Percentiles rank a stretch among this genome's conserved stretches.
Evolutionary conservation across 2,113 vertebrate species (phyloP).

Genomic region (Hydrolagus affinis): DNA sequence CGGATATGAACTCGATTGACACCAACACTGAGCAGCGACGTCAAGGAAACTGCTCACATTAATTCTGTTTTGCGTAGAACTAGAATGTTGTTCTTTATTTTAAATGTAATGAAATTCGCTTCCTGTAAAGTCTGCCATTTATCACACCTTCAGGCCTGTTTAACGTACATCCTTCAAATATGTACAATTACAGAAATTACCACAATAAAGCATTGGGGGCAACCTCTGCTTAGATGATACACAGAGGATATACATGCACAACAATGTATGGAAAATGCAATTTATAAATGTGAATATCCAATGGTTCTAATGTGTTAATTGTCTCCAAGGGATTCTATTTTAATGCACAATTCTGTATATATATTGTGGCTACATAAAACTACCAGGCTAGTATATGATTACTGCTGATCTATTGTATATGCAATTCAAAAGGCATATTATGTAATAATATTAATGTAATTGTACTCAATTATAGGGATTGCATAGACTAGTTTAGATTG

Average conservation of each 20-base stretch:
- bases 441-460: too few species aligned
- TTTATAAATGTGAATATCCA: constrained; percentile 2
- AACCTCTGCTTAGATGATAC: neutral
- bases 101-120: neutral
- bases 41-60: neutral
- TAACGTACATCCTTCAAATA: neutral
- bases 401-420: too few species aligned
- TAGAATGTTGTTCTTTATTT: neutral
- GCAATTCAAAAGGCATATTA: too few species aligned
- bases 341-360: too few species aligned
- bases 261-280: neutral
- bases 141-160: neutral
- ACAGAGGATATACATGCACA: too few species aligned
- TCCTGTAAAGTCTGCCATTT: neutral
- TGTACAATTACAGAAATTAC: neutral
- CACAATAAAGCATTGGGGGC: neutral
- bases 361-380: too few species aligned
- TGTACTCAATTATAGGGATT: too few species aligned
- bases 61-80: neutral
- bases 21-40: neutral
- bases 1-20: neutral
- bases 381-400: too few species aligned
- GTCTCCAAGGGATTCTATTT: neutral
- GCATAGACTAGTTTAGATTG: neutral
- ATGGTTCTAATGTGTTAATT: neutral